Percentiles rank a stretch among this genome's conserved stretches.
Conservation (phyloP, 2,888 invertebrate genomes). For the Cephus pygmeus region DNA sequence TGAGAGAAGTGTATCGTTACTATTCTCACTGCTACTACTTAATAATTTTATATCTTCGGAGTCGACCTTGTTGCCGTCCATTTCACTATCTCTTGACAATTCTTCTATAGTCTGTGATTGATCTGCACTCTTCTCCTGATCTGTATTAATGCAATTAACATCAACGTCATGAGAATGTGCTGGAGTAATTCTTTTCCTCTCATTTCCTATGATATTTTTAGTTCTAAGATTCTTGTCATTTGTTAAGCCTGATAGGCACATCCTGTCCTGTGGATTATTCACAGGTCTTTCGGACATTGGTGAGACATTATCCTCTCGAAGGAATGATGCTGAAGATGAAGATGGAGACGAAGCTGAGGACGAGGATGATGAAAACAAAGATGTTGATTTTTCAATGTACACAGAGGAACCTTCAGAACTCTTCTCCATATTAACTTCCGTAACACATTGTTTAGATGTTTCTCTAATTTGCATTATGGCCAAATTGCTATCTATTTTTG, state of each 20-base stretch:
- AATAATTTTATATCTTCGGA: conserved; percentile 57
- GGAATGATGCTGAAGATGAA: neutral
- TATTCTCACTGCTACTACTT: conserved; percentile 69
- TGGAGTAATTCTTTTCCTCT: neutral
- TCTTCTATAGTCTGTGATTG: conserved; percentile 42
- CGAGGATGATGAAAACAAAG: neutral
- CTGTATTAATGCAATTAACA: neutral
- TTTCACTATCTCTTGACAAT: conserved; percentile 51
- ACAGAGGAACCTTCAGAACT: neutral
- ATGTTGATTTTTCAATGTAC: neutral
- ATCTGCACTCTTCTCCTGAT: conserved; percentile 12
- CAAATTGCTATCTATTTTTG: conserved; percentile 33
- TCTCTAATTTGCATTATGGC: conserved; percentile 36
- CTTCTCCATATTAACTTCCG: neutral
- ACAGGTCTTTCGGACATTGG: neutral
- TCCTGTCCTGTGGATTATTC: neutral
- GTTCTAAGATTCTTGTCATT: neutral
- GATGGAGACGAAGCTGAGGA: neutral
- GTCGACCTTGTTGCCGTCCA: conserved; percentile 55
- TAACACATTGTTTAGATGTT: conserved; percentile 32
- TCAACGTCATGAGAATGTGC: neutral
- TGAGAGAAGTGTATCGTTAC: conserved; percentile 68
- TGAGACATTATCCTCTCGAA: neutral
- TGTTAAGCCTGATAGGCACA: neutral
- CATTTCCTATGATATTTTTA: neutral